Base-by-base conservation (phyloP, 2,113 vertebrate genomes). In the Tinamus guttatus region DNA sequence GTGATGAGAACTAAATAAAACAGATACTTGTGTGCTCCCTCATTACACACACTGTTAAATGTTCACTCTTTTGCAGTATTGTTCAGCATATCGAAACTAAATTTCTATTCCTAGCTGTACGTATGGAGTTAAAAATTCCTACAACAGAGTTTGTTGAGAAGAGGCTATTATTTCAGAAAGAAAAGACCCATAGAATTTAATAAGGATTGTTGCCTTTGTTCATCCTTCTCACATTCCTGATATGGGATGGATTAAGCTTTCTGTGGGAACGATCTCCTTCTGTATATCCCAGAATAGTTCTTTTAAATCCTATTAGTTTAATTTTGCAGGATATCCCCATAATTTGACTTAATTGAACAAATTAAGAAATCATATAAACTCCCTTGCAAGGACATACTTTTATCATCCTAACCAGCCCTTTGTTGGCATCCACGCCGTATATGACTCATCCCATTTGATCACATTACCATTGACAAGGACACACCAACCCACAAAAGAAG, bases 391-490 rank as follows among this genome's bases (percentile, higher is more conserved):
- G 93, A 87, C 81, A 28, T 49, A 47, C 47, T 69, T 80, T 47
- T 52, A 45, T 89, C 77, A 94, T 85, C 83, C 94, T 85, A 87
- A 89, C 47, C 80, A 84, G 16, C 21, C 75, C 60, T 20, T 67
- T 62, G 38, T 43, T 89, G 62, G 38, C 77, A 76, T 75, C 47
- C 4, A 0, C 68, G 77, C 86, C 78, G 62, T 45, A 21, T 70
- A 56, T 30, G 58, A 79, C 38, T 89, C 86, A 79, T 81, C 77
- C 73, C 69, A 41, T 60, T 86, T 52, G 94, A 84, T 65, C 94
- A 90, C 58, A 76, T 90, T 81, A 93, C 84, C 81, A 76, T 58
- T 89, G 86, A 95, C 95, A 95, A 93, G 94, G 91, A 90, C 89
- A 87, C 17, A 84, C 4, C 90, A 89, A 95, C 73, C 86, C 70